Evolutionary conservation across 2,113 vertebrate genomes (phyloP), one percentile per base, ranked within the genome.

Genomic region (Nibea albiflora): DNA sequence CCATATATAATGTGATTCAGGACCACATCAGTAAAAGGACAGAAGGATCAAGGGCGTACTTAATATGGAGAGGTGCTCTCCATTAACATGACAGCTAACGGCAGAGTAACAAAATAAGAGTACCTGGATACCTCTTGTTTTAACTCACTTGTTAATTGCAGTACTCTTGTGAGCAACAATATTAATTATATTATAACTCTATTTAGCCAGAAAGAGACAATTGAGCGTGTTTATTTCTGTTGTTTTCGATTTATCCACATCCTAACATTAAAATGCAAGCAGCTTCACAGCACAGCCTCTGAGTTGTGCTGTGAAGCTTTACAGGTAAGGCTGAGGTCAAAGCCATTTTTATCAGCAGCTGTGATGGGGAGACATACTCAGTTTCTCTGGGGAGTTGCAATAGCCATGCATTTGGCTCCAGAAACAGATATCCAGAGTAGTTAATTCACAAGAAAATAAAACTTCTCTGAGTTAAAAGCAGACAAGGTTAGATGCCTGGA

Each of bases 11-110:
- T 86, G 74, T 66, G 75, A 93, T 92, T 92, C 85, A 89, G 85
- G 81, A 82, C 42, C 74, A 74, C 89, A 85, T 73, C 81, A 58
- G 84, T 20, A 22, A 73, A 83, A 84, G 78, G 84, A 89, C 84
- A 42, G 50, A 49, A n/a, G 69, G 89, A 92, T 92, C 88, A 94
- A 94, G 91, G 92, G 50, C 88, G 0, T 61, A 89, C 81, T 91
- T 92, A 91, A 88, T 88, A 94, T 92, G 91, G 91, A 93, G 74
- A 67, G 60, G 85, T 63, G 81, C 62, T 87, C 42, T 24, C 54
- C 67, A 70, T 92, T 78, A 88, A 81, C 86, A 89, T 88, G 88
- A 84, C 84, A 81, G 74, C 58, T 52, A 72, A 76, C 81, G 24
- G 80, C 58, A 76, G 70, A 58, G 56, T 50, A 76, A 75, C 78